phyloP scores from a whole-genome alignment of 2,113 vertebrate species.

The Pipa parva region DNA sequence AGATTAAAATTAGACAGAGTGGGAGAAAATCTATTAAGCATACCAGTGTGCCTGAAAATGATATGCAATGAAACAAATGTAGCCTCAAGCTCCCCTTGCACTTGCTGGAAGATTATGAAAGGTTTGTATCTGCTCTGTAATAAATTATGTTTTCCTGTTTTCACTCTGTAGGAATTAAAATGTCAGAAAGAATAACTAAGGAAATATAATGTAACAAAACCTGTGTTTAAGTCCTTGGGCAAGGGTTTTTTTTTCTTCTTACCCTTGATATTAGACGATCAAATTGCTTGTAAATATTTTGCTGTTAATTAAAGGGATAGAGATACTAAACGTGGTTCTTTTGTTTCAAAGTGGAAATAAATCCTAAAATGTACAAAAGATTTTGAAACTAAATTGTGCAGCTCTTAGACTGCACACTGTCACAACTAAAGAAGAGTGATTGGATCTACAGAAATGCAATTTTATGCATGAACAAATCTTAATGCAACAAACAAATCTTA shows the following conservation, averaged over 20 bases:
- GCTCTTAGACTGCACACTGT: no score
- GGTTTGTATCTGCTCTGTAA: conserved; percentile 32
- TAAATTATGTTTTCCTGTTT: conserved; percentile 31
- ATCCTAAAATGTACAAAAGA: no score
- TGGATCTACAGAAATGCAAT: no score
- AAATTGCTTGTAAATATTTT: not conserved
- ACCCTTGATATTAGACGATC: conserved; percentile 11
- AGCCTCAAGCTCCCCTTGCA: conserved; percentile 22
- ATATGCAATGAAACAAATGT: conserved; percentile 28
- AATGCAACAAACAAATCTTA: no score
- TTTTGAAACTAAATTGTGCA: no score
- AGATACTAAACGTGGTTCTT: no score
- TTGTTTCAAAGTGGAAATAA: no score
- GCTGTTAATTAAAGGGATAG: not conserved
- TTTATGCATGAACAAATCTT: no score
- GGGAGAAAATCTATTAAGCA: conserved; percentile 27
- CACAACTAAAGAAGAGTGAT: no score
- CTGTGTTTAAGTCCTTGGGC: conserved; percentile 21
- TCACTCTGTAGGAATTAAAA: conserved; percentile 34
- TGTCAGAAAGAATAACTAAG: conserved; percentile 29
- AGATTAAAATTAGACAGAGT: not conserved
- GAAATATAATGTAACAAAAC: conserved; percentile 9
- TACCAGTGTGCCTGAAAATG: conserved; percentile 16
- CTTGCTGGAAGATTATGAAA: conserved; percentile 33
- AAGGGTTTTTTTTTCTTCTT: conserved; percentile 8